Conservation (phyloP, 2,888 invertebrate genomes). For the Lampropteryx suffumata region DNA sequence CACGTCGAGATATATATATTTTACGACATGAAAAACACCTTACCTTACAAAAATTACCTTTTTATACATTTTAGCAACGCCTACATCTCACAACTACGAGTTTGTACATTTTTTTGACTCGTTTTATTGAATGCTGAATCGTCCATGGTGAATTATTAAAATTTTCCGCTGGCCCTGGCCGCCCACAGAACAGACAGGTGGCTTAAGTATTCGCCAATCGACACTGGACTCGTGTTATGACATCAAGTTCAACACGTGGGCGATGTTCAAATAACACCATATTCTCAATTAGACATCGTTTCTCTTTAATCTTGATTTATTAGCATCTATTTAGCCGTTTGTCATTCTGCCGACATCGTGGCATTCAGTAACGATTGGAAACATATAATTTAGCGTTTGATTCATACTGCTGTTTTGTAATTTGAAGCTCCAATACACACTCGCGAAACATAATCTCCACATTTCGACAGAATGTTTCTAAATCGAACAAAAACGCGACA, state of each 20-base stretch:
- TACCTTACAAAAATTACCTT: too few relatives aligned
- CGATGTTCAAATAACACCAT: conserved; percentile 46
- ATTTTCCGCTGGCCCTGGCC: conserved; percentile 60
- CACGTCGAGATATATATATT: too few relatives aligned
- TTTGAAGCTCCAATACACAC: conserved; percentile 24
- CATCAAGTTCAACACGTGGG: conserved; percentile 53
- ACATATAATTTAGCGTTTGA: conserved; percentile 18
- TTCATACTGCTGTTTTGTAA: conserved; percentile 27
- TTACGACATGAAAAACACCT: too few relatives aligned
- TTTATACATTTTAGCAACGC: conserved; percentile 22
- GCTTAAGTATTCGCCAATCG: conserved; percentile 55
- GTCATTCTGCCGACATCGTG: conserved; percentile 13
- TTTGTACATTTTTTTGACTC: too few relatives aligned
- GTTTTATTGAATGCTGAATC: conserved; percentile 42
- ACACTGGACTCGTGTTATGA: conserved; percentile 46
- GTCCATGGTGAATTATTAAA: conserved; percentile 47
- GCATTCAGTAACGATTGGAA: conserved; percentile 14
- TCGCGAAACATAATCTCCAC: conserved; percentile 24
- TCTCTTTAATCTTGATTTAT: conserved; percentile 30
- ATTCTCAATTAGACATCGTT: conserved; percentile 36
- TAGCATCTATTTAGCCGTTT: conserved; percentile 19
- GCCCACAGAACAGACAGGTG: conserved; percentile 78
- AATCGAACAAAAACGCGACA: conserved; percentile 44
- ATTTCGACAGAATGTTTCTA: conserved; percentile 31
- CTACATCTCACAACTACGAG: conserved; percentile 29